These are phyloP conservation scores for Upupa epops DNA, from an alignment of 2,113 vertebrate genomes.

Conservation along the genomic window DNA sequence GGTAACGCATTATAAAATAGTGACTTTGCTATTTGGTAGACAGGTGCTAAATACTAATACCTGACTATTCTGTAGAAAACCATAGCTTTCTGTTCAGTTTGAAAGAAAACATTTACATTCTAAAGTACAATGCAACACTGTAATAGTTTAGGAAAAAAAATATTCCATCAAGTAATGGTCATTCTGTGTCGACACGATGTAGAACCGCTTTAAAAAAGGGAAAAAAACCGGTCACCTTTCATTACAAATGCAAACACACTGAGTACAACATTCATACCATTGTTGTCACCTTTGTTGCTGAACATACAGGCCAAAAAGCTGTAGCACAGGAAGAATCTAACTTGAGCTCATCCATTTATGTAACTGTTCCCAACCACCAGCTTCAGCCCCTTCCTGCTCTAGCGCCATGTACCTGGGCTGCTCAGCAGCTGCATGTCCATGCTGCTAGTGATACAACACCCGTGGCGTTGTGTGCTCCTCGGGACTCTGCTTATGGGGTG, in stretches of 20 bases:
- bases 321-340: slow-evolving; percentile 45
- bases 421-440: not conserved
- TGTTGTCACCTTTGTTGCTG: slow-evolving; percentile 57
- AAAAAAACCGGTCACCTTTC: slow-evolving; percentile 56
- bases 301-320: slow-evolving; percentile 73
- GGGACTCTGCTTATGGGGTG: slow-evolving; percentile 14
- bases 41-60: slow-evolving; percentile 69
- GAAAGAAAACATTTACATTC: slow-evolving; percentile 70
- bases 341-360: slow-evolving; percentile 36
- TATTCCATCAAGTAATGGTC: slow-evolving; percentile 56
- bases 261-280: slow-evolving; percentile 69
- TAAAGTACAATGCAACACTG: slow-evolving; percentile 70
- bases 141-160: slow-evolving; percentile 63
- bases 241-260: slow-evolving; percentile 71
- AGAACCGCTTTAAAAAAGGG: slow-evolving; percentile 64
- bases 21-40: slow-evolving; percentile 76
- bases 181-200: slow-evolving; percentile 55
- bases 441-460: not conserved
- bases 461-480: slow-evolving; percentile 6
- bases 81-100: slow-evolving; percentile 64
- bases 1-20: slow-evolving; percentile 74
- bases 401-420: too few species aligned
- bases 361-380: slow-evolving; percentile 31
- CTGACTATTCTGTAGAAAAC: slow-evolving; percentile 68
- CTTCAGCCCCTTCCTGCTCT: slow-evolving; percentile 59